Base-by-base conservation (phyloP, 2,113 vertebrate genomes). In the Hypanus sabinus region DNA sequence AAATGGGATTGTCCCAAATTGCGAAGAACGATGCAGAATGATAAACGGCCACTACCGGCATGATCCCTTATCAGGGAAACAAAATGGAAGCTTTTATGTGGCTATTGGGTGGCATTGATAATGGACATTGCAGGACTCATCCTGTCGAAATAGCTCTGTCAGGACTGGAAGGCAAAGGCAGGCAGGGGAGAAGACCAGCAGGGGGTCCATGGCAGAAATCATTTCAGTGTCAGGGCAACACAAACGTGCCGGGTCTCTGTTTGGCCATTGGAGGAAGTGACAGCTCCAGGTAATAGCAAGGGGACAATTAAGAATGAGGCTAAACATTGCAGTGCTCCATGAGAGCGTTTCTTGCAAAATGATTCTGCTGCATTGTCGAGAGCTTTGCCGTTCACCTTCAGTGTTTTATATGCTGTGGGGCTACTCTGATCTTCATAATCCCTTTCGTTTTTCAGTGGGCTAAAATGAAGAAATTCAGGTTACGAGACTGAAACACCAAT, bases 41-140 rank as follows among this genome's bases (percentile, higher is more conserved):
- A 93, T 73, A 73, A 93, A 93, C 24, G 73, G 38, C 91, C 33
- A 93, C 71, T 38, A 93, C 91, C 68, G 55, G 27, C 36, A 75
- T 93, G 91, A 93, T 73, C 73, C 71, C 91, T 46, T 93, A 93
- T 93, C 91, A 55, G 65, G 24, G 27, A 9, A 73, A 55, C 33
- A 93, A 93, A 93, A 93, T 93, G 70, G 91, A 93, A 93, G 91
- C 68, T 93, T 93, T 93, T 93, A 93, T 93, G 91, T 93, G 91
- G 70, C 91, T 36, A 46, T 71, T 93, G 91, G 91, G 91, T 73
- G 30, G 91, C 27, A 24, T 70, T 93, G 68, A 93, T 93, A 46
- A 73, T 93, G 91, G 91, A 93, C 91, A 93, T 93, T 93, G 68
- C 68, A 93, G 91, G 68, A 73, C 91, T 93, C 91, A 93, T 93